Conservation (phyloP, 2,797 vertebrate species). For the Bradypodion ventrale region DNA sequence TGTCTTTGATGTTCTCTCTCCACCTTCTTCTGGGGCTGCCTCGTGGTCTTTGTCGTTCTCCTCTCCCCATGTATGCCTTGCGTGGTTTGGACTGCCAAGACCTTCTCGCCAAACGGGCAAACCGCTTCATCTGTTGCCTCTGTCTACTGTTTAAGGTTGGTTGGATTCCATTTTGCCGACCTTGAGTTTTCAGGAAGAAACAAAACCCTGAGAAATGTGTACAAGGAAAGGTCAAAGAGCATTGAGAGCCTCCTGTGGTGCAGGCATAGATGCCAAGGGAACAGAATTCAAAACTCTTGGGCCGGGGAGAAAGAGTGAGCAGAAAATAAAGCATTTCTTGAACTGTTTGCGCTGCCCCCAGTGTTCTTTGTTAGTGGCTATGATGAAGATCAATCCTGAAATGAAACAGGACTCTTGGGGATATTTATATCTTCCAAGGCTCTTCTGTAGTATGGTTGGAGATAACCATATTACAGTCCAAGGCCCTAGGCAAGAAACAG, state of each 20-base stretch:
- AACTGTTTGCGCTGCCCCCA: not conserved
- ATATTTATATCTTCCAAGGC: slow-evolving; percentile 31
- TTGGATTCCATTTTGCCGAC: too few relatives aligned
- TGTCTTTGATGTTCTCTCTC: too few relatives aligned
- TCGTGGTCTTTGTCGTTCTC: too few relatives aligned
- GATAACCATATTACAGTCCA: slow-evolving; percentile 33
- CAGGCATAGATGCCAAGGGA: not conserved
- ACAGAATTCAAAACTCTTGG: too few relatives aligned
- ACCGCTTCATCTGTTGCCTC: too few relatives aligned
- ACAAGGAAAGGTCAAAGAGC: not conserved
- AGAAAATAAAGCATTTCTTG: not conserved
- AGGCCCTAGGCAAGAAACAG: not conserved
- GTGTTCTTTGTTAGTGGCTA: not conserved
- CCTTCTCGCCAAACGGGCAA: too few relatives aligned
- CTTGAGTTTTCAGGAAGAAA: not conserved
- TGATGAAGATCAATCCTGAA: slow-evolving; percentile 22
- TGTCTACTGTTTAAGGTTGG: too few relatives aligned
- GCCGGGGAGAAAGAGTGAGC: not conserved
- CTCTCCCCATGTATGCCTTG: too few relatives aligned
- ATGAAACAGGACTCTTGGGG: slow-evolving; percentile 35
- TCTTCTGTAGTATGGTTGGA: slow-evolving; percentile 4
- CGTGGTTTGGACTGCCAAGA: too few relatives aligned
- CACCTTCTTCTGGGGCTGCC: too few relatives aligned
- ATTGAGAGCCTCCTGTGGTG: too few relatives aligned
- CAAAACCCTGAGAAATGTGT: not conserved